Evolutionary conservation across 2,888 invertebrate genomes (phyloP), one percentile per base, ranked within the genome.

Genomic region (Leptarthrus brevirostris): DNA sequence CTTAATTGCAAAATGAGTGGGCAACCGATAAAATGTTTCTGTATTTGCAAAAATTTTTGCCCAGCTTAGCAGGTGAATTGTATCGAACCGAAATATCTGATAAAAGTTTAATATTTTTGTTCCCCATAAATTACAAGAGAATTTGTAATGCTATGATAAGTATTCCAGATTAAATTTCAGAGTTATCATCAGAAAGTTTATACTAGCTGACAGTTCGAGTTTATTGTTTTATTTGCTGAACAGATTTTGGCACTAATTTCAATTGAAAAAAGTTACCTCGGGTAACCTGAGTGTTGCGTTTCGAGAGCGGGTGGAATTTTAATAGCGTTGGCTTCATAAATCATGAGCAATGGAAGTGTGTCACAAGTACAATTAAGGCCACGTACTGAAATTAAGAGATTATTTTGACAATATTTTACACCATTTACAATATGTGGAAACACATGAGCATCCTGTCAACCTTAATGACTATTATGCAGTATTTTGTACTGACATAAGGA

Each of bases 61-160:
- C 24, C 64, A 22, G 64, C 26, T 64, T 64, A 64, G 40, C 40
- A 40, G 64, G 4, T 12, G 16, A 16, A 49, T 44, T 20, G 24
- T 3, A 40, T 40, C 12, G 40, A 30, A 8, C 36, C 18, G 18
- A 40, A 47, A 64, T 64, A 64, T 64, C 64, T 64, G 64, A 64
- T 64, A 64, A 64, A 64, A 40, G 44, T 64, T 64, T 64, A 64
- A 64, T 64, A 64, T 64, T 64, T 64, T 64, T 64, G 64, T 44
- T 36, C 64, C 16, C 47, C 47, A 64, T 64, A 64, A 64, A 64
- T 64, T 64, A 64, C 64, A 64, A 64, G 47, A 44, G 64, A 64
- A 64, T 64, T 64, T 64, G 64, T 64, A 36, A 40, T 64, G 64
- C 47, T 44, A 44, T 36, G 44, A 64, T 64, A 64, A 64, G 64